Evolutionary conservation across 2,113 vertebrate genomes (phyloP), one percentile per base, ranked within the genome.

Genomic region (Labeo rohita): DNA sequence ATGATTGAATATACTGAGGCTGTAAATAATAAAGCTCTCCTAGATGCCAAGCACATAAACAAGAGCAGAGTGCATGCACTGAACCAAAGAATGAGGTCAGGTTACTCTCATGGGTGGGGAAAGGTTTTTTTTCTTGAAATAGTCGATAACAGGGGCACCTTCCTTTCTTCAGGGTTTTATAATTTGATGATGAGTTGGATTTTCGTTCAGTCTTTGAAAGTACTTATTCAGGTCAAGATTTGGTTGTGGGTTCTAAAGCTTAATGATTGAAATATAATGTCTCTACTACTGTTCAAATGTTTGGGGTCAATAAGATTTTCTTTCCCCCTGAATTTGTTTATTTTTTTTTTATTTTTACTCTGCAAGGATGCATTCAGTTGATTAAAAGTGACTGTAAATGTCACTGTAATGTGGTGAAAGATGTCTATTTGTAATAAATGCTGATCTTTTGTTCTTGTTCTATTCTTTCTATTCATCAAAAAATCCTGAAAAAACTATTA

Each of bases 11-110:
- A 74, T 80, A 82, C 28, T 83, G 23, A 75, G 79, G 89, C 80
- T 82, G 82, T 86, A 76, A 89, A 88, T 87, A 91, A 79, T 85
- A 75, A 87, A 88, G 86, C 84, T 87, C 70, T 68, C 39, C 45
- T 81, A 56, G 77, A 56, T 80, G 39, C 39, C 77, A 74, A 72
- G 21, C 65, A 81, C 80, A 82, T 50, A 82, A 82, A 82, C 80
- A 82, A 82, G 80, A 82, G 80, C 47, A 82, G 80, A 76, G 72
- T 34, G 45, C 80, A 70, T 70, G 80, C 65, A 39, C 80, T 70
- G 63, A 82, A 68, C 63, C 80, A 82, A 49, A 70, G 80, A 82
- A 82, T 82, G 28, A 50, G 80, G 80, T 82, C 80, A 63, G 59
- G 79, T 49, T 65, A 9, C 79, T 49, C 36, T 80, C 56, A 63